These are phyloP conservation scores for Rhopalosiphum nymphaeae DNA, from an alignment of 2,888 invertebrate genomes.

Conservation along the genomic window DNA sequence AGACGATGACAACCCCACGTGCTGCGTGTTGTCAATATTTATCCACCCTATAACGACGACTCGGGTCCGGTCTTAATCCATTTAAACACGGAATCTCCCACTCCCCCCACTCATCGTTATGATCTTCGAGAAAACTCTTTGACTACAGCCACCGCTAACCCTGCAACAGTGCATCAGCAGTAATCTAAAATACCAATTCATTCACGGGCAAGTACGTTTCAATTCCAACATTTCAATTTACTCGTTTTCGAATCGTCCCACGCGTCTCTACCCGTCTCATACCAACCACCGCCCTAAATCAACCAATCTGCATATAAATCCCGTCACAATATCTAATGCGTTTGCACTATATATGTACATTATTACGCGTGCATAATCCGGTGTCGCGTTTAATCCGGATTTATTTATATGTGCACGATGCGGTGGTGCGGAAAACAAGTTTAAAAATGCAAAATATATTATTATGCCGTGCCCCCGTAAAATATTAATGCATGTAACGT, in stretches of 20 bases:
- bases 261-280: neutral
- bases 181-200: neutral
- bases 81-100: constrained; percentile 15
- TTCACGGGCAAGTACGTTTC: neutral
- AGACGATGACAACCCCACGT: neutral
- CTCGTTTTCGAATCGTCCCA: constrained; percentile 26
- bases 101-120: neutral
- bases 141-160: neutral
- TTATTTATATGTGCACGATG: constrained; percentile 28
- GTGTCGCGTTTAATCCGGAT: constrained; percentile 57
- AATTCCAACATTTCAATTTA: constrained; percentile 6
- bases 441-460: constrained; percentile 43
- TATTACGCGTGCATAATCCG: constrained; percentile 31
- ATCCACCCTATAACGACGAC: neutral
- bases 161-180: neutral
- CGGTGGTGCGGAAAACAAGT: constrained; percentile 41
- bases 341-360: neutral
- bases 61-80: constrained; percentile 41
- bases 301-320: constrained; percentile 35
- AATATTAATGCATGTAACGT: constrained; percentile 33
- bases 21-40: constrained; percentile 37
- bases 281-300: neutral
- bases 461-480: neutral
- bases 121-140: neutral
- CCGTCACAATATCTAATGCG: constrained; percentile 35